Percentiles rank a stretch among this genome's conserved stretches.
phyloP scores from a whole-genome alignment of 2,888 invertebrate species.

The Pycnomerus fuliginosus region DNA sequence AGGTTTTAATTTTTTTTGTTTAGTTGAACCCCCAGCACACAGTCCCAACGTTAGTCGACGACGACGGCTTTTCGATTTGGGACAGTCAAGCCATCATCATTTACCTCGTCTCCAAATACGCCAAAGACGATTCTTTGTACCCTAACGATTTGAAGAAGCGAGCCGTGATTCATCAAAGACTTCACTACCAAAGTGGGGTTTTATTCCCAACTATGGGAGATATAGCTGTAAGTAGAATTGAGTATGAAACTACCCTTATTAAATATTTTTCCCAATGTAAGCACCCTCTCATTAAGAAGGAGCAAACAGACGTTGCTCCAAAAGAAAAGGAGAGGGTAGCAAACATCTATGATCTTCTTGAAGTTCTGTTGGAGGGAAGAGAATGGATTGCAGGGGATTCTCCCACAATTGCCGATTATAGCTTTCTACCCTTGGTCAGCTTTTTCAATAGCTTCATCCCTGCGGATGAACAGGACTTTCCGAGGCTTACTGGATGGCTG shows the following conservation, averaged over 20 bases:
- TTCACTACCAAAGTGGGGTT: slow-evolving; percentile 57
- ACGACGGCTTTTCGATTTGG: slow-evolving; percentile 56
- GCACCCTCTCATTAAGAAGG: no score
- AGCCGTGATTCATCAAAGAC: slow-evolving; percentile 57
- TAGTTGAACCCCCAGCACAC: slow-evolving; percentile 61
- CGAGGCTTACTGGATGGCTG: slow-evolving; percentile 2
- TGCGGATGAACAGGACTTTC: slow-evolving; percentile 1
- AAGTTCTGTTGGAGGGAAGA: slow-evolving; percentile 32
- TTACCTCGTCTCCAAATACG: slow-evolving; percentile 59
- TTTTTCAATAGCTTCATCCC: slow-evolving; percentile 1
- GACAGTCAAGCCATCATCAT: slow-evolving; percentile 57
- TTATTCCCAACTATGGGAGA: slow-evolving; percentile 56
- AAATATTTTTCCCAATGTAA: no score
- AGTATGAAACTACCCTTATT: no score
- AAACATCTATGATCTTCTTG: slow-evolving; percentile 33
- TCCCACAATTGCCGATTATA: slow-evolving; percentile 44
- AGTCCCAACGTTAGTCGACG: slow-evolving; percentile 58
- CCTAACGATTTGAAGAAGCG: slow-evolving; percentile 57
- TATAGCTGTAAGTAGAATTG: no score
- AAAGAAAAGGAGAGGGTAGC: slow-evolving; percentile 46
- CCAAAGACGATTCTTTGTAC: slow-evolving; percentile 56
- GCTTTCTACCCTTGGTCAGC: slow-evolving; percentile 18
- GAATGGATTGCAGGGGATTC: slow-evolving; percentile 38
- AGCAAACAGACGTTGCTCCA: no score
- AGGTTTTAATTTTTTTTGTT: not conserved